phyloP scores from a whole-genome alignment of 2,888 invertebrate genomes.

The Sisyra terminalis region DNA sequence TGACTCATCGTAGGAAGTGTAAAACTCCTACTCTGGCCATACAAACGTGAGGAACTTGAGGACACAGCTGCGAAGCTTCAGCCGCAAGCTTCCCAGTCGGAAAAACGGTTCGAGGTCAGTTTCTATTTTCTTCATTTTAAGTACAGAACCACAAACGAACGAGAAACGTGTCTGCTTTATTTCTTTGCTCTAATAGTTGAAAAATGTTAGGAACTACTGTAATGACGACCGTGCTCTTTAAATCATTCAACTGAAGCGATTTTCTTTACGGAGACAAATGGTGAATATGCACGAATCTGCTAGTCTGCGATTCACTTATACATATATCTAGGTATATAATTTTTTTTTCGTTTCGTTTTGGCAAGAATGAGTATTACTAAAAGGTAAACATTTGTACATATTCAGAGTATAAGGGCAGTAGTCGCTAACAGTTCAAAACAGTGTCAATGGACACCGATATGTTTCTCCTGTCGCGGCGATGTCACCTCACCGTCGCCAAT shows the following conservation, averaged over 20 bases:
- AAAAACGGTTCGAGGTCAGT: background rate
- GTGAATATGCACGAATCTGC: too few relatives aligned
- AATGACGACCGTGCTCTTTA: conserved; percentile 2
- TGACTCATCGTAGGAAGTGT: too few relatives aligned
- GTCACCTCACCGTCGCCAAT: conserved; percentile 14
- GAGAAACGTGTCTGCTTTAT: background rate
- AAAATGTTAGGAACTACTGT: conserved; percentile 2
- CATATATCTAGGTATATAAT: too few relatives aligned
- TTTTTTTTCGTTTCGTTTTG: too few relatives aligned
- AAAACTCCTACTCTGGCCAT: background rate
- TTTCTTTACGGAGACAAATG: too few relatives aligned
- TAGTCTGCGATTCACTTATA: too few relatives aligned
- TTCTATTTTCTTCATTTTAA: background rate
- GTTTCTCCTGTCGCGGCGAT: conserved; percentile 1
- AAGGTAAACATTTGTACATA: too few relatives aligned
- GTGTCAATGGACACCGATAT: conserved; percentile 2
- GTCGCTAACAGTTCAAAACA: background rate
- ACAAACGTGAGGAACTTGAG: background rate
- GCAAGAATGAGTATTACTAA: too few relatives aligned
- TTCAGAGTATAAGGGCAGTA: too few relatives aligned
- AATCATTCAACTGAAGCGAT: background rate
- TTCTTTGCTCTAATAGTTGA: background rate
- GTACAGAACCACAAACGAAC: background rate
- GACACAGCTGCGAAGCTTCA: background rate
- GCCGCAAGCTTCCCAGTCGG: background rate